Evolutionary conservation across 2,113 vertebrate species (phyloP), one percentile per base, ranked within the genome.

Genomic region (Illadopsis cleaveri): DNA sequence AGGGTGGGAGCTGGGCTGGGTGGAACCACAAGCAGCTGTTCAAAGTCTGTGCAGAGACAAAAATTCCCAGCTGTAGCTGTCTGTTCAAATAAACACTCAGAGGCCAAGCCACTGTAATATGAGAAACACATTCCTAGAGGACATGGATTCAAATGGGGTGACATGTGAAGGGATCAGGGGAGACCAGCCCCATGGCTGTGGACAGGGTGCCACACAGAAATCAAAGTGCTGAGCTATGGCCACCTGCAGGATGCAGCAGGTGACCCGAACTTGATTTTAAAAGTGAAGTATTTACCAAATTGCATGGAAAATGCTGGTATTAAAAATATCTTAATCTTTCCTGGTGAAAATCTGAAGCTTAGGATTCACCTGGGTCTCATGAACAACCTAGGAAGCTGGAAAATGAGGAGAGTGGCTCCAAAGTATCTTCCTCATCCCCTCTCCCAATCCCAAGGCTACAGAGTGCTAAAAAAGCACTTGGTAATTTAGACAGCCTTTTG

Each of bases 21-120:
- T 37, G 40, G 37, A 81, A 57, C 57, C 1, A 0, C 77, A 60
- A 83, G 56, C 91, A 93, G 84, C 93, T 95, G 91, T 47, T 73
- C 68, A 31, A 85, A 86, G 76, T 73, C 85, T 69, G 62, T 42
- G 62, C 70, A 42, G 70, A 70, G 45, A 86, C 88, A 73, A 65
- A 90, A 93, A 58, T 82, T 64, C 50, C 57, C 92, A 95, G 72
- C 87, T 90, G 87, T 27, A 82, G 76, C 90, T 92, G 90, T 96
- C 91, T 93, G 90, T 96, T 90, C 95, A 66, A 71, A 86, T 47
- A 44, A 87, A 69, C 2, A 4, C 58, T 35, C 30, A 47, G 45
- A 31, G 64, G 56, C 37, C 66, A 71, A 82, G 61, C 53, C 61
- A 40, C 68, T 75, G 85, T 28, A 84, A 88, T 73, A 71, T 76